A percentile compares a stretch with the other conserved stretches of the same genome.
Evolutionary conservation across 2,888 invertebrate species (phyloP).

Genomic region (Dugesia japonica): DNA sequence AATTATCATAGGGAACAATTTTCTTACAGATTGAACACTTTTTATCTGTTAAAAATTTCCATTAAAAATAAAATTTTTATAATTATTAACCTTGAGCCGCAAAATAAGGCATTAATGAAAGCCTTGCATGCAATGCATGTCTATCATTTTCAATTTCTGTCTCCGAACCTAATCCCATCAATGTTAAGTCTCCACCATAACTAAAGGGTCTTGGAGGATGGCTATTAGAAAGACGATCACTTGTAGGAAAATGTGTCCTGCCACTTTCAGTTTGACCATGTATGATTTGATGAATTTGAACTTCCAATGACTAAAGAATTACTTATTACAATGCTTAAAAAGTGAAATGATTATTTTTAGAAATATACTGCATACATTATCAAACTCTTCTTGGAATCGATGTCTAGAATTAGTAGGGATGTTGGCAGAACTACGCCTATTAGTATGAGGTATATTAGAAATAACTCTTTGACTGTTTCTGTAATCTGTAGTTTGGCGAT

Average conservation of each 20-base stretch:
- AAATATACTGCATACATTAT: too few relatives aligned
- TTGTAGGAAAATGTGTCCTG: not conserved
- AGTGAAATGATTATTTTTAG: too few relatives aligned
- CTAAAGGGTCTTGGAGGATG: not conserved
- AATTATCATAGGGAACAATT: constrained; percentile 89
- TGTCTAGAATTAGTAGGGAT: not conserved
- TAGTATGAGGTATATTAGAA: not conserved
- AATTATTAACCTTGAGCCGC: not conserved
- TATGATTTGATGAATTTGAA: not conserved
- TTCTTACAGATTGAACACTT: constrained; percentile 90
- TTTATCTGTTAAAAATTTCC: not conserved
- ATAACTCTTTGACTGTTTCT: not conserved
- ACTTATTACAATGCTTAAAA: not conserved
- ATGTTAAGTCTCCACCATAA: not conserved
- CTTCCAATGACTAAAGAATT: not conserved
- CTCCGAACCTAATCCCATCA: not conserved
- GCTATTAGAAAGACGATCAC: not conserved
- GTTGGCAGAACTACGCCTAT: not conserved
- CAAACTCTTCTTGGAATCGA: not conserved
- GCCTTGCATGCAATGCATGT: not conserved
- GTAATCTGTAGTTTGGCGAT: not conserved
- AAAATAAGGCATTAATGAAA: constrained; percentile 20
- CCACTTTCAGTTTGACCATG: not conserved
- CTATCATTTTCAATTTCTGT: not conserved
- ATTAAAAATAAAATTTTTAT: not conserved